A percentile compares a stretch with the other conserved stretches of the same genome.
phyloP scores from a whole-genome alignment of 2,888 invertebrate species.

The Drosophila planitibia region DNA sequence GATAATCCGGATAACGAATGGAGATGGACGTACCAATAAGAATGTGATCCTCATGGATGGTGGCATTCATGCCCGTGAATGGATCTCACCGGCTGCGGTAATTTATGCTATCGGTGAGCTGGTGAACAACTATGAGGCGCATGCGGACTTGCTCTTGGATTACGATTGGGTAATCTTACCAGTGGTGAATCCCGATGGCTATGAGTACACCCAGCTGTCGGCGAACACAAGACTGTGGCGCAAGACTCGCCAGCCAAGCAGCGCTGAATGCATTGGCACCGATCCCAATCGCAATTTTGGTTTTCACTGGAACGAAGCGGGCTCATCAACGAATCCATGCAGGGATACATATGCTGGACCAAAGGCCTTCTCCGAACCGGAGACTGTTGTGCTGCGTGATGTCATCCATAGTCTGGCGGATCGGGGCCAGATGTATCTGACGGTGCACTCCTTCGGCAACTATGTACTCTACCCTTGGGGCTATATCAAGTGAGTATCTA shows the following conservation, averaged over 20 bases:
- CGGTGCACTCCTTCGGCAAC: conserved; percentile 74
- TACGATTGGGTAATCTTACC: conserved; percentile 90
- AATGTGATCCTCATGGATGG: conserved; percentile 86
- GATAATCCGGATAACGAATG: conserved; percentile 87
- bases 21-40: conserved; percentile 78
- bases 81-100: conserved; percentile 88
- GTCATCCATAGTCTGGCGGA: conserved; percentile 85
- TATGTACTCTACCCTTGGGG: conserved; percentile 80
- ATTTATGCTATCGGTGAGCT: conserved; percentile 87
- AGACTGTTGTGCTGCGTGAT: conserved; percentile 87
- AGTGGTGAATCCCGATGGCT: conserved; percentile 90
- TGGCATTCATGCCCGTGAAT: conserved; percentile 89
- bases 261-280: conserved; percentile 85
- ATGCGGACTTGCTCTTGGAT: conserved; percentile 86
- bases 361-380: conserved; percentile 88
- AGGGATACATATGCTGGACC: conserved; percentile 87
- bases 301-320: conserved; percentile 86
- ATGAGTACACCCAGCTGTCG: conserved; percentile 86
- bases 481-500: conserved; percentile 63
- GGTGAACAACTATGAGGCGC: conserved; percentile 85
- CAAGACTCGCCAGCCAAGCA: conserved; percentile 86
- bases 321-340: conserved; percentile 85
- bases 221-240: conserved; percentile 85
- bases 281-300: conserved; percentile 89
- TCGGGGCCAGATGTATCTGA: conserved; percentile 85